Evolutionary conservation across 2,888 invertebrate species (phyloP), one percentile per base, ranked within the genome.

Genomic region (Troides oblongomaculatus): DNA sequence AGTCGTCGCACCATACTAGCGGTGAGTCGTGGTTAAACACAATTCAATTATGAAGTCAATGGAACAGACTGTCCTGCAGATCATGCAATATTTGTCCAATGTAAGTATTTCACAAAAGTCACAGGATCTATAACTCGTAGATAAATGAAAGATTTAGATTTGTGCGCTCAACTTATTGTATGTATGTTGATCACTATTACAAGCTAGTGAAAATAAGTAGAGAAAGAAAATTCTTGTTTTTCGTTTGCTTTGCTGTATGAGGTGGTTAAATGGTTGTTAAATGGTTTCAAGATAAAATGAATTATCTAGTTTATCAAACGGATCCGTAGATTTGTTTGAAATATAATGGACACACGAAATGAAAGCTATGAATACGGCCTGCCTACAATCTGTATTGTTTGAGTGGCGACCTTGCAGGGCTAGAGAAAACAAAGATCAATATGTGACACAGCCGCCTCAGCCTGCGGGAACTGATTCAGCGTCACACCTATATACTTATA

Each of bases 1-100:
- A 59, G 66, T 65, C 50, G 62, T 46, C 39, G n/a, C 30, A 63
- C 39, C 21, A 60, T 59, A 56, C 25, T 30, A 23, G 65, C 39
- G 57, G 25, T 14, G 57, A 72, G 53, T 39, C 46, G 39, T 64
- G 25, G 58, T 25, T 53, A 21, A 12, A 25, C 12, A 39, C 23
- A 39, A 50, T 60, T 23, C 18, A 17, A 70, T 23, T n/a, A 76
- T 81, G 78, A 81, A 75, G 70, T 76, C 78, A 4, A 74, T 82
- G 68, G 81, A 82, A 23, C 77, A 81, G 61, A 79, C 76, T 14
- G 77, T 80, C 1, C 56, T 81, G 62, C 78, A 78, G 58, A 76
- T 78, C 21, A 71, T 80, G 61, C 76, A 78, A n/a, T 77, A 72
- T 60, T 70, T 77, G 7, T 56, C 56, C 6, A 36, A 58, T 1